phyloP scores from a whole-genome alignment of 2,888 invertebrate genomes.

The Tolmerus cingulatus region DNA sequence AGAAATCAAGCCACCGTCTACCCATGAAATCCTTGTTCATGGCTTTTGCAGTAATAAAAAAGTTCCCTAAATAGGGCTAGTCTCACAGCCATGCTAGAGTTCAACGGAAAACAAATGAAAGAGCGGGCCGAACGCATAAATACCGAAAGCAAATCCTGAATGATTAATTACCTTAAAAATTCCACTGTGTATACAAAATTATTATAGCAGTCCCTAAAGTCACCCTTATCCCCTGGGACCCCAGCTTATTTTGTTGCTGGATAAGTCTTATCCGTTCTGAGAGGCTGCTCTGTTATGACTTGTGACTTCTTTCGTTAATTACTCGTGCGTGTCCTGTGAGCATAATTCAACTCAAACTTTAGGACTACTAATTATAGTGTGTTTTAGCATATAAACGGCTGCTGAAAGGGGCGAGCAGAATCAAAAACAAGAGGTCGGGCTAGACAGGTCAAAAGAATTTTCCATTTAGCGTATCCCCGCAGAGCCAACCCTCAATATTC shows the following conservation, averaged over 20 bases:
- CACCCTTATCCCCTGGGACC: conserved; percentile 33
- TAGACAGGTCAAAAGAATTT: neutral
- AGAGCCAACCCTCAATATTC: neutral
- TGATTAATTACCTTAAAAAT: conserved; percentile 48
- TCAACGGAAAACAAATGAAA: conserved; percentile 30
- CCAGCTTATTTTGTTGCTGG: conserved; percentile 17
- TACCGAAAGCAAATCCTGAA: conserved; percentile 46
- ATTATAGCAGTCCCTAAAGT: conserved; percentile 24
- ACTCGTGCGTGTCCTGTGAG: conserved; percentile 49
- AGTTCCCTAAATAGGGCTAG: conserved; percentile 27
- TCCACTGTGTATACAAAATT: conserved; percentile 47
- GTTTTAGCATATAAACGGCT: conserved; percentile 13
- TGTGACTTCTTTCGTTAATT: conserved; percentile 49
- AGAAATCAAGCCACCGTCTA: conserved; percentile 4
- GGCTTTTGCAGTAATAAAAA: neutral
- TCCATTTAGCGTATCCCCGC: neutral
- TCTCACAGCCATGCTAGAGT: neutral
- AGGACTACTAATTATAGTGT: conserved; percentile 30
- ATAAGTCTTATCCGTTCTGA: conserved; percentile 35
- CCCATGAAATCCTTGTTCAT: neutral
- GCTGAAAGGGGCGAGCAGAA: neutral
- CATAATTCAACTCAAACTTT: conserved; percentile 48
- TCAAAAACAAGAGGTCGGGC: neutral
- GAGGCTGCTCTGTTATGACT: conserved; percentile 36
- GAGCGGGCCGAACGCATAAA: conserved; percentile 41